Evolutionary conservation across 2,113 vertebrate species (phyloP), one percentile per base, ranked within the genome.

Genomic region (Hippoglossus stenolepis): DNA sequence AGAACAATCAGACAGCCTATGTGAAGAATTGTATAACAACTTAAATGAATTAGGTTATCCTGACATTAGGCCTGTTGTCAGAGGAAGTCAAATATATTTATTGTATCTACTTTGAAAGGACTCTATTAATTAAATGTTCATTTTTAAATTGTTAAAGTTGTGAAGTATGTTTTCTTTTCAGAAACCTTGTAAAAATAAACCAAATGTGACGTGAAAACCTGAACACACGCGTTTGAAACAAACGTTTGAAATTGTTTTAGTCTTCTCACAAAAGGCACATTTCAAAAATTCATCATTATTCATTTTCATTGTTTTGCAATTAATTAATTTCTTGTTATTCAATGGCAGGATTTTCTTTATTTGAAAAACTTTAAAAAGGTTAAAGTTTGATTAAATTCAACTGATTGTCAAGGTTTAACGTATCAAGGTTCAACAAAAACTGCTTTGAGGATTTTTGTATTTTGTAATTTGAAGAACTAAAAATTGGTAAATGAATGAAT

Each of bases 31-130:
- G 14, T 60, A 4, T 21, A 5, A 17, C 3, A 31, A n/a, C 17
- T 60, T 49, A 20, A 14, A n/a, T 66, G 0, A 61, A 53, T 67
- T 67, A 20, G 40, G 40, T 5, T 63, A 3, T 63, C 65, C 10
- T 63, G 12, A 60, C 59, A n/a, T 1, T 13, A 17, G 67, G 70
- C 78, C 72, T 71, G 56, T 65, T 80, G 68, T 47, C 31, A 62
- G 21, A 15, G 18, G 15, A 77, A 54, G 9, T 24, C 14, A 82
- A 81, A 68, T 31, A 49, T 24, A 70, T 64, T 54, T 21, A 11
- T 1, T 26, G 15, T 10, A 3, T 11, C n/a, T 31, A 31, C 31
- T 65, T 20, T 38, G 6, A 21, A 70, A 23, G 17, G 1, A 70
- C 14, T 61, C 14, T 61, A 20, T 61, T 38, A 9, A 26, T 62